These are phyloP conservation scores for Ctenochaetus hawaiiensis DNA, from an alignment of 2,797 vertebrate genomes.

Conservation along the genomic window DNA sequence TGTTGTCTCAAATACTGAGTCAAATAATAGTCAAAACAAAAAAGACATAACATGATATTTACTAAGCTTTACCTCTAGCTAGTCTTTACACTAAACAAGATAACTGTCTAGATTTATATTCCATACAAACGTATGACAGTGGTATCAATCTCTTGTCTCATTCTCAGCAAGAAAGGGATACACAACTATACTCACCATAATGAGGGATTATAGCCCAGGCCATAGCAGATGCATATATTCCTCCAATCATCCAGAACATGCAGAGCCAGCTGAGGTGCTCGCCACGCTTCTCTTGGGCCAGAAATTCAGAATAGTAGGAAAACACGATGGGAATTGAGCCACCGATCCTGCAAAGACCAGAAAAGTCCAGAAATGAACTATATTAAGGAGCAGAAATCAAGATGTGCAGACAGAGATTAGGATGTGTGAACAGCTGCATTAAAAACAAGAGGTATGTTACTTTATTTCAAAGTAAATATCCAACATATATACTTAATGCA, in stretches of 20 bases:
- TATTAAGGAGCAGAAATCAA: not conserved
- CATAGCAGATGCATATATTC: constrained; percentile 97
- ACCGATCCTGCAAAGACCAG: constrained; percentile 88
- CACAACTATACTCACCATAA: constrained; percentile 87
- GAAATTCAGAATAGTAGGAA: constrained; percentile 97
- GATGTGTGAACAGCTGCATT: not conserved
- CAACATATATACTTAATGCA: not conserved
- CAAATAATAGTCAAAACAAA: too few relatives aligned
- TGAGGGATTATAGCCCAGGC: constrained; percentile 99
- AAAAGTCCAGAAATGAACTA: constrained; percentile 21
- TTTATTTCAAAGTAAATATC: not conserved
- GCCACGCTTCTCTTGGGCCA: constrained; percentile 96
- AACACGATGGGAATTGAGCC: constrained; percentile 98
- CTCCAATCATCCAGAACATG: constrained; percentile 99
- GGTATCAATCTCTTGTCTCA: too few relatives aligned
- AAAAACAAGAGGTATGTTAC: not conserved
- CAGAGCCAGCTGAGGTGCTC: constrained; percentile 99
- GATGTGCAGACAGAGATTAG: not conserved
- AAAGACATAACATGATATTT: not conserved
- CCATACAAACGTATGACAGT: too few relatives aligned
- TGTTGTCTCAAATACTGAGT: too few relatives aligned
- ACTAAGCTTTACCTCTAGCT: not conserved
- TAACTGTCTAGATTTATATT: too few relatives aligned
- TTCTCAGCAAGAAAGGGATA: too few relatives aligned
- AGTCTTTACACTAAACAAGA: too few relatives aligned